Conservation (phyloP, 1,140 invertebrate species). For the Campoletis sonorensis region DNA sequence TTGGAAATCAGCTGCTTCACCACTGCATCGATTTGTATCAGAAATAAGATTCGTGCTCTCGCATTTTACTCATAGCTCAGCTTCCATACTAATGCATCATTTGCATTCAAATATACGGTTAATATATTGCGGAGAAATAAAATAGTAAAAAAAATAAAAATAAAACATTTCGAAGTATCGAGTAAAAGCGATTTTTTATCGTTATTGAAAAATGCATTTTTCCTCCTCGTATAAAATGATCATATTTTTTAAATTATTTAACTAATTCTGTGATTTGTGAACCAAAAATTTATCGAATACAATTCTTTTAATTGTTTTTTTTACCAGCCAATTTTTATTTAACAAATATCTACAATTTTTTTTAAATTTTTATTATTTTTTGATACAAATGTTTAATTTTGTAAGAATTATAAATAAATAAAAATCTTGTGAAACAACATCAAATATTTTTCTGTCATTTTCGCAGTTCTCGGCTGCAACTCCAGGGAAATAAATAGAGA, state of each 20-base stretch:
- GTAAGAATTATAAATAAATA: not conserved
- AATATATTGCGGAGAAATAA: not conserved
- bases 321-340: no score
- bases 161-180: not conserved
- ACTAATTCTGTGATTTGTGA: no score
- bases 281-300: no score
- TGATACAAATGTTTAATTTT: no score
- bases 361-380: no score
- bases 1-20: not conserved
- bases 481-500: no score
- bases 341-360: no score
- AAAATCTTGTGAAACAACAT: not conserved
- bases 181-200: no score
- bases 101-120: not conserved
- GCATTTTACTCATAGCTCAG: constrained; percentile 4
- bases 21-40: constrained; percentile 18
- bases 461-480: not conserved
- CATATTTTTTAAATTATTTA: no score
- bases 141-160: not conserved
- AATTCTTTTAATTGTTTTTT: no score
- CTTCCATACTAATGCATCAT: constrained; percentile 1
- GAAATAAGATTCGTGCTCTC: constrained; percentile 17
- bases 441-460: not conserved
- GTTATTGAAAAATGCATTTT: no score
- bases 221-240: no score